Conservation (phyloP, 2,888 invertebrate species). For the Epinotia brunnichana region DNA sequence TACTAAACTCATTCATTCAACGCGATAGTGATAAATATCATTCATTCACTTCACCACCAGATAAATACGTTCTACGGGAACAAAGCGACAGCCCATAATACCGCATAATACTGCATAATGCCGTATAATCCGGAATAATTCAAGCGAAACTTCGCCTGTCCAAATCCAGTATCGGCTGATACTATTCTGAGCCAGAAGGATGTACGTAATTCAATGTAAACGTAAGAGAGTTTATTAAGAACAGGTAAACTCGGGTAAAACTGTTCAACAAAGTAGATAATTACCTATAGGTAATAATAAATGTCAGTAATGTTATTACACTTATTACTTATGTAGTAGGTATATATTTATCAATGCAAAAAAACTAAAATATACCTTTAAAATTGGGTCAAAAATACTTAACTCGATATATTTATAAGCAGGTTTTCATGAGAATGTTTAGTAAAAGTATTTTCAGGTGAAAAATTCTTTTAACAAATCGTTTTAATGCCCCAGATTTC, state of each 20-base stretch:
- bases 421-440: neutral
- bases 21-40: constrained; percentile 29
- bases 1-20: constrained; percentile 24
- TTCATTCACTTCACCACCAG: constrained; percentile 34
- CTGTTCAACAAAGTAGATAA: too few relatives aligned
- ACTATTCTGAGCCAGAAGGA: constrained; percentile 28
- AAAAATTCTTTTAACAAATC: neutral
- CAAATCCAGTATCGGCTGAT: constrained; percentile 44
- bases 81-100: constrained; percentile 36
- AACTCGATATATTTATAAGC: neutral
- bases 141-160: constrained; percentile 49
- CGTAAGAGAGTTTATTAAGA: neutral
- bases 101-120: constrained; percentile 42
- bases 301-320: too few relatives aligned
- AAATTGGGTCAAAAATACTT: neutral
- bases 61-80: constrained; percentile 39
- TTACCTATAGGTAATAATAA: too few relatives aligned
- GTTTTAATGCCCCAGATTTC: constrained; percentile 10
- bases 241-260: neutral
- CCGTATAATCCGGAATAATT: constrained; percentile 52
- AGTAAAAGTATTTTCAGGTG: neutral
- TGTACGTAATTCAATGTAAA: neutral
- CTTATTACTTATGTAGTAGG: too few relatives aligned
- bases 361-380: neutral
- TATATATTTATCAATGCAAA: neutral